Evolutionary conservation across 1,140 invertebrate genomes (phyloP).

Genomic region (Matsumurasca onukii): DNA sequence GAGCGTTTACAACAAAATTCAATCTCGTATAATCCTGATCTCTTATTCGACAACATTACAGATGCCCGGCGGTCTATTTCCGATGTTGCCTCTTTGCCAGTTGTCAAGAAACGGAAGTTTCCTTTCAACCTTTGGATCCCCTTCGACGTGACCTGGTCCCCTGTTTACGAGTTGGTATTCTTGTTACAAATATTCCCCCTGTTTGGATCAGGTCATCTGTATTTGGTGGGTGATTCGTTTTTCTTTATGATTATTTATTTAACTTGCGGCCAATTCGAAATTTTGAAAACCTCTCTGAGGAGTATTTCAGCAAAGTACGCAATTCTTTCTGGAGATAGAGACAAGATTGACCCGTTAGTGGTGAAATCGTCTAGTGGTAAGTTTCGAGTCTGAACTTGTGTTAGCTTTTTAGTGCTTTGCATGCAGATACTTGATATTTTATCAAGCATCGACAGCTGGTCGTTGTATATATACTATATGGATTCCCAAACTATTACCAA

Average conservation of each 20-base stretch:
- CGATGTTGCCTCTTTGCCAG: neutral
- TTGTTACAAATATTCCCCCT: conserved; percentile 7
- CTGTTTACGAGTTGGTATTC: conserved; percentile 24
- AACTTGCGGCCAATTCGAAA: conserved; percentile 27
- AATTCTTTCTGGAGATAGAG: neutral
- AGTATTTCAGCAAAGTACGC: neutral
- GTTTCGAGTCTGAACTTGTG: no score
- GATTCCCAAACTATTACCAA: no score
- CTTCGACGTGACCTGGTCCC: conserved; percentile 20
- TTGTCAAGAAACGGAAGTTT: conserved; percentile 3
- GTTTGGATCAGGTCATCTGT: neutral
- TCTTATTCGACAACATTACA: neutral
- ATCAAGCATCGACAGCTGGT: no score
- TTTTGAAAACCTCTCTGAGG: conserved; percentile 6
- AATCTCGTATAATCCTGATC: neutral
- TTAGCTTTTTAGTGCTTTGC: no score
- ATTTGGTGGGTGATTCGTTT: conserved; percentile 20
- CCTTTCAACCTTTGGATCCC: conserved; percentile 28
- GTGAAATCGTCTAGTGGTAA: no score
- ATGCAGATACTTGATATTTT: no score
- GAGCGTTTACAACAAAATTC: no score
- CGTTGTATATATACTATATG: no score
- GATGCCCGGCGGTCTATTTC: neutral
- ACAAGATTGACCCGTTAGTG: no score
- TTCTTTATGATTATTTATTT: conserved; percentile 29